Evolutionary conservation across 2,797 vertebrate species (phyloP), one percentile per base, ranked within the genome.

Genomic region (Sciurus vulgaris): DNA sequence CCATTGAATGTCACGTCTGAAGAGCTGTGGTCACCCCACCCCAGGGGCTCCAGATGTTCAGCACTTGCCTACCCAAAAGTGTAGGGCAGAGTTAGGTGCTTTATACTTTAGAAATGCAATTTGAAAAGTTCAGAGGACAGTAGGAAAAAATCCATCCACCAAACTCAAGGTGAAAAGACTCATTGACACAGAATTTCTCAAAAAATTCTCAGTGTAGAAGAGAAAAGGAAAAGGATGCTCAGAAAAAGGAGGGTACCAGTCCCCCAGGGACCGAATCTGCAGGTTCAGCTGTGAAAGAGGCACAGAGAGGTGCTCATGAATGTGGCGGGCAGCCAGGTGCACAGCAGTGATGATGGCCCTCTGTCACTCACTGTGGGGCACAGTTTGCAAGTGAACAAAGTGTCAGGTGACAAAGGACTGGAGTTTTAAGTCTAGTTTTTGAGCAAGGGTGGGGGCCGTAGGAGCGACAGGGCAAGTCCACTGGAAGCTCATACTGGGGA

Each of bases 291-390:
- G 22, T 33, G 17, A 30, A 77, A 0, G 30, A 41, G 28, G 13
- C 28, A 0, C 7, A 12, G 33, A 51, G 24, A 72, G 33, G 12
- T 9, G 12, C 15, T 0, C 1, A 14, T 1, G 2, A 30, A 59
- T 4, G 33, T 15, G 65, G n/a, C 65, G 17, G 65, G 12, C 33
- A 33, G 65, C 8, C 9, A 69, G 65, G 11, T 6, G 7, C 22
- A 47, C n/a, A 51, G 7, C 24, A 24, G 3, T 22, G 30, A n/a
- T 7, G 28, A 44, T 38, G 51, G 0, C 38, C 28, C 14, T 5
- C 8, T 59, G 13, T 12, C 20, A 6, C 3, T n/a, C n/a, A 12
- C n/a, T n/a, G n/a, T n/a, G n/a, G n/a, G n/a, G n/a, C n/a, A 1
- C 15, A 38, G 30, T 70, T 33, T 51, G 3, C 18, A 30, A 79